These are phyloP conservation scores for Dendrocincla tyrannina DNA, from an alignment of 2,797 vertebrate species.

Conservation along the genomic window DNA sequence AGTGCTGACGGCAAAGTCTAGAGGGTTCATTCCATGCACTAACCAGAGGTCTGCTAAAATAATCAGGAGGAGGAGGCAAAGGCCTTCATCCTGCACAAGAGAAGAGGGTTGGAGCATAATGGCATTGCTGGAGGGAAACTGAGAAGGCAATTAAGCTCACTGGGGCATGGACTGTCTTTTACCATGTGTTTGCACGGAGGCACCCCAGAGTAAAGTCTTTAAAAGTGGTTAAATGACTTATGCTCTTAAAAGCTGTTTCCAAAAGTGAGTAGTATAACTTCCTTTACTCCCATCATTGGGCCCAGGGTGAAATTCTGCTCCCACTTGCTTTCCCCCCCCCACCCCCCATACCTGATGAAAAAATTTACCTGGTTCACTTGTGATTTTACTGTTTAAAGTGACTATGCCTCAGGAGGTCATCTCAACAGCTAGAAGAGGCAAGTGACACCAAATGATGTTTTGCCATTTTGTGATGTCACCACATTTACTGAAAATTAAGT, in stretches of 20 bases:
- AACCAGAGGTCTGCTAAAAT: conserved; percentile 52
- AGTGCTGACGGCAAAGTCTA: conserved; percentile 40
- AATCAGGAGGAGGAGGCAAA: conserved; percentile 17
- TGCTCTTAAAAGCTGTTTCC: neutral
- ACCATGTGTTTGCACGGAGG: neutral
- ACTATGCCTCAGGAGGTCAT: neutral
- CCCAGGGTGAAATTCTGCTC: neutral
- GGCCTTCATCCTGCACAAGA: conserved; percentile 6
- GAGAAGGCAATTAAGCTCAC: neutral
- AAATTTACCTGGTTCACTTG: neutral
- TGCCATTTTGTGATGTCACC: conserved; percentile 24
- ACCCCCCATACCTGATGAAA: neutral
- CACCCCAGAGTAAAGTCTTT: neutral
- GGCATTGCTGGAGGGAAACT: neutral
- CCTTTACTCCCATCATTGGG: neutral
- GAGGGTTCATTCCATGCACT: conserved; percentile 10
- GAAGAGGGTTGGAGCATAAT: neutral
- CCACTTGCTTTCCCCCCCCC: neutral
- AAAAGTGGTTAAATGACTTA: conserved; percentile 3
- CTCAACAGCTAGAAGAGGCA: neutral
- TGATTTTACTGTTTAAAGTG: neutral
- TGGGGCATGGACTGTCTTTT: conserved; percentile 17
- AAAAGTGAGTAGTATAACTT: neutral
- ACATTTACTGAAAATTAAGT: conserved; percentile 30
- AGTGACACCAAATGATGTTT: neutral